A percentile compares a stretch with the other conserved stretches of the same genome.
These are phyloP conservation scores for Hofmannophila pseudospretella DNA, from an alignment of 2,888 invertebrate species.

Conservation along the genomic window DNA sequence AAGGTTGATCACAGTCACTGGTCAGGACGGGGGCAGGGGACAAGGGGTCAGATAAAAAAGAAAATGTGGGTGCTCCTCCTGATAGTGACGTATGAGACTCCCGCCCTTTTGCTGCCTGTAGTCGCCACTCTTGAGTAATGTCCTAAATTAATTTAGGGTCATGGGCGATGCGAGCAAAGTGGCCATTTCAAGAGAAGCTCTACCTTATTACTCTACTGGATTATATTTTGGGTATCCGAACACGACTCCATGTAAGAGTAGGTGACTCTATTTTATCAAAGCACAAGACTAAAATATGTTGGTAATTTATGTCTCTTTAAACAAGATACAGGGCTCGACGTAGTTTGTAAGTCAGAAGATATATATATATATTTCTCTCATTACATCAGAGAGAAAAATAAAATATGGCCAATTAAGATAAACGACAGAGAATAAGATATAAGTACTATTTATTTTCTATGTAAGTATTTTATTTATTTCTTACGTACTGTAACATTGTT, in stretches of 20 bases:
- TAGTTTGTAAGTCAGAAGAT: no score
- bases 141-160: slow-evolving; percentile 36
- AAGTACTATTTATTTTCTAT: no score
- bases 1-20: background rate
- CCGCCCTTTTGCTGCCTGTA: slow-evolving; percentile 21
- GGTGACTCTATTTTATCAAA: no score
- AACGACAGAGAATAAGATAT: no score
- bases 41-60: slow-evolving; percentile 28
- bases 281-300: no score
- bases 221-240: background rate
- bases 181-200: slow-evolving; percentile 7
- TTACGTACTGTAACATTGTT: no score
- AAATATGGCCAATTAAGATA: no score
- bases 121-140: slow-evolving; percentile 32
- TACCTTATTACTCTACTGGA: background rate
- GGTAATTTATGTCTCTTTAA: no score
- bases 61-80: slow-evolving; percentile 26
- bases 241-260: background rate
- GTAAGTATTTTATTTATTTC: no score
- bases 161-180: slow-evolving; percentile 25
- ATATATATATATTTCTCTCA: no score
- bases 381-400: no score
- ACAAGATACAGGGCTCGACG: no score
- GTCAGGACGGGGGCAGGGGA: background rate
- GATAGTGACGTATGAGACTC: slow-evolving; percentile 37